Evolutionary conservation across 2,888 invertebrate species (phyloP).

Genomic region (Acronicta alni): DNA sequence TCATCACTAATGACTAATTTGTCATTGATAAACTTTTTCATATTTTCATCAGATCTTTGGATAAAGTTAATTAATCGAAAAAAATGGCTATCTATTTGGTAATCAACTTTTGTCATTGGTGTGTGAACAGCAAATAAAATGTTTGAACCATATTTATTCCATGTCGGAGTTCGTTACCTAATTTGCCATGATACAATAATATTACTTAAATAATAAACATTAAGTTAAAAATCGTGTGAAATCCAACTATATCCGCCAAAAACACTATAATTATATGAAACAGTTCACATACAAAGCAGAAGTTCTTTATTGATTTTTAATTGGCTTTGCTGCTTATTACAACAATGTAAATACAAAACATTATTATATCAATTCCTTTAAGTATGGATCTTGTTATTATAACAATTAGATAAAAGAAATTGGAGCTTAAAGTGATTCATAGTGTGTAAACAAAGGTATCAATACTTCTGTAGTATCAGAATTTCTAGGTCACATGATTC

Average conservation of each 20-base stretch:
- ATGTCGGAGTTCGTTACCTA: too few relatives aligned
- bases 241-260: too few relatives aligned
- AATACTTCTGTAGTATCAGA: constrained; percentile 16
- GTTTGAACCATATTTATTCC: too few relatives aligned
- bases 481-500: constrained; percentile 29
- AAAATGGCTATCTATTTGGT: too few relatives aligned
- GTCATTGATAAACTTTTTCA: constrained; percentile 8
- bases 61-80: neutral
- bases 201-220: too few relatives aligned
- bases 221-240: too few relatives aligned
- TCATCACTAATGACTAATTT: neutral
- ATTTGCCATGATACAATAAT: too few relatives aligned
- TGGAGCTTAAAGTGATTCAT: constrained; percentile 25
- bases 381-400: constrained; percentile 26
- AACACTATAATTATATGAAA: too few relatives aligned
- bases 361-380: constrained; percentile 33
- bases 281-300: neutral
- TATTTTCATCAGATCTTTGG: constrained; percentile 4
- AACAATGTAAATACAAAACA: constrained; percentile 27
- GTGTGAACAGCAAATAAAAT: too few relatives aligned
- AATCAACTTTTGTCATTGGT: too few relatives aligned
- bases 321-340: constrained; percentile 25
- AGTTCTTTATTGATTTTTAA: constrained; percentile 15
- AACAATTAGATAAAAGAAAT: constrained; percentile 37
- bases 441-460: constrained; percentile 25